These are phyloP conservation scores for Caenorhabditis brenneri DNA, from an alignment of 1,140 invertebrate species.

Conservation along the genomic window DNA sequence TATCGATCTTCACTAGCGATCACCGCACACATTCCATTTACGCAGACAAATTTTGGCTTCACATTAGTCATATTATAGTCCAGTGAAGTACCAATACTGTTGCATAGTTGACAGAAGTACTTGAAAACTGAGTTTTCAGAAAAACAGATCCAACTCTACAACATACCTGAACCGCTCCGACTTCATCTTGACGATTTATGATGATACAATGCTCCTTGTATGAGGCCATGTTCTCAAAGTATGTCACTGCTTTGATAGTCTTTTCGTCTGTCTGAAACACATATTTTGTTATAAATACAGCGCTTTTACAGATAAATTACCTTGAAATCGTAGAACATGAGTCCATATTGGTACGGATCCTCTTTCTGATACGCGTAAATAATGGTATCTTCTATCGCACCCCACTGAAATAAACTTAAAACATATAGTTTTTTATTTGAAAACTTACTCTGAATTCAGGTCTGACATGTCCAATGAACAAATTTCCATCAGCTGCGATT, in stretches of 20 bases:
- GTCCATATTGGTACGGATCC: not conserved
- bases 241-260: not conserved
- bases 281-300: not conserved
- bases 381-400: not conserved
- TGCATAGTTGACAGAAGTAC: constrained; percentile 22
- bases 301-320: not conserved
- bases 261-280: not conserved
- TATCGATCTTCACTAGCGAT: not conserved
- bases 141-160: not conserved
- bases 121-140: not conserved
- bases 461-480: not conserved
- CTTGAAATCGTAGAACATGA: not conserved
- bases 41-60: not conserved
- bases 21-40: constrained; percentile 26
- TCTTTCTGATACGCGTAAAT: not conserved
- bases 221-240: not conserved
- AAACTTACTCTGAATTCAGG: not conserved
- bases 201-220: not conserved
- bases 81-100: not conserved
- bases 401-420: constrained; percentile 1
- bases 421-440: not conserved
- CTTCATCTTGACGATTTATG: not conserved
- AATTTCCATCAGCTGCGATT: not conserved
- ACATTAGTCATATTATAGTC: not conserved
- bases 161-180: not conserved